A percentile compares a stretch with the other conserved stretches of the same genome.
These are phyloP conservation scores for Pristis pectinata DNA, from an alignment of 2,797 vertebrate species.

Conservation along the genomic window DNA sequence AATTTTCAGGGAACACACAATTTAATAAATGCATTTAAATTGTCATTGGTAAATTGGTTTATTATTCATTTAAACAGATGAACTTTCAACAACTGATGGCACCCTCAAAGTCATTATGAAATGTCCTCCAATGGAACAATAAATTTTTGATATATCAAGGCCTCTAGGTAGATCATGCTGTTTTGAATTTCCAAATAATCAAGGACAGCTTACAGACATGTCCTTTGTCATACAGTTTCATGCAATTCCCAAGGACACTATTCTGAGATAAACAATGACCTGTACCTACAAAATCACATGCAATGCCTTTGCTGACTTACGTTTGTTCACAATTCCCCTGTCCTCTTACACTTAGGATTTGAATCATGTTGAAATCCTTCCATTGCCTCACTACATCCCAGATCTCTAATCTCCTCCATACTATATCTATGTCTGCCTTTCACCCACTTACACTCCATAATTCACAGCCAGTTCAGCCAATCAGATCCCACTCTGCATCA, in stretches of 20 bases:
- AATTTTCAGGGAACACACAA: not conserved
- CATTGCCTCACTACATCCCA: not conserved
- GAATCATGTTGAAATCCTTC: not conserved
- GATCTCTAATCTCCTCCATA: not conserved
- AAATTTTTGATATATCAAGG: not conserved
- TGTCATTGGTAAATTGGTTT: no score
- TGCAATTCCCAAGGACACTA: not conserved
- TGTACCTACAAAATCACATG: not conserved
- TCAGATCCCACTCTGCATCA: not conserved
- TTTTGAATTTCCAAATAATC: not conserved
- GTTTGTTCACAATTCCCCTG: no score
- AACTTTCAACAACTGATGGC: not conserved
- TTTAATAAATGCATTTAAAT: not conserved
- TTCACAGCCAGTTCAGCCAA: not conserved
- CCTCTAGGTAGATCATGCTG: not conserved
- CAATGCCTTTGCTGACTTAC: not conserved
- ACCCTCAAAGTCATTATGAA: not conserved
- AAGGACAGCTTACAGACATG: not conserved
- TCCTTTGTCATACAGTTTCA: not conserved
- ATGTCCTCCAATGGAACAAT: not conserved
- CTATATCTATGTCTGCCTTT: not conserved
- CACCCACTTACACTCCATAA: not conserved
- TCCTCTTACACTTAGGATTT: not conserved
- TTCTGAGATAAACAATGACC: not conserved
- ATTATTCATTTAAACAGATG: not conserved